phyloP scores from a whole-genome alignment of 2,113 vertebrate species.

The Plecturocebus donacophilus region DNA sequence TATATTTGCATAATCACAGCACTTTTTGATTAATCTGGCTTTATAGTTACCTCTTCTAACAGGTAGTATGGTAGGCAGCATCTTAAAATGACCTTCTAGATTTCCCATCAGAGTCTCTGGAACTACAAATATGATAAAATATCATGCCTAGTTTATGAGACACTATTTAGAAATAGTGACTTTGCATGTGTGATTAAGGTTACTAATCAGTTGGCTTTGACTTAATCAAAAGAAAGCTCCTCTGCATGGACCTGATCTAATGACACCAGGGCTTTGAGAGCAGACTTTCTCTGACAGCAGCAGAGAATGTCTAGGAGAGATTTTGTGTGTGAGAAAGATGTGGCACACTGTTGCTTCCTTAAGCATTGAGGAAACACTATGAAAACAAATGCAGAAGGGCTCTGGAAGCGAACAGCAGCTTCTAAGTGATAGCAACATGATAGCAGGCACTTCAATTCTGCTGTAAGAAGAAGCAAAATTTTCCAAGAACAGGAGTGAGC shows the following conservation, averaged over 20 bases:
- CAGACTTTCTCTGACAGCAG: background rate
- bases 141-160: background rate
- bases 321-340: background rate
- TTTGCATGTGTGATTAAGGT: background rate
- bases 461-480: no score
- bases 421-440: background rate
- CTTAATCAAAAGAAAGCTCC: background rate
- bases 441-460: background rate
- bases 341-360: background rate
- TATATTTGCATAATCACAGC: background rate
- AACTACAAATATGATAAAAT: background rate
- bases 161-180: background rate
- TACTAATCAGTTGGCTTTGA: background rate
- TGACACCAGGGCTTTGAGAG: background rate
- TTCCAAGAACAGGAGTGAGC: background rate
- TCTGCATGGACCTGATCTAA: background rate
- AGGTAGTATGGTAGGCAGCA: background rate
- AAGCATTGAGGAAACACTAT: no score
- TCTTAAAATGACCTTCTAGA: background rate
- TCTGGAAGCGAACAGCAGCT: background rate
- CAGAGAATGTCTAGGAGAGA: background rate
- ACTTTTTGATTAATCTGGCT: background rate
- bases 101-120: background rate
- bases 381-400: background rate
- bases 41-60: background rate